Evolutionary conservation across 2,888 invertebrate species (phyloP).

Genomic region (Platynereis dumerilii): DNA sequence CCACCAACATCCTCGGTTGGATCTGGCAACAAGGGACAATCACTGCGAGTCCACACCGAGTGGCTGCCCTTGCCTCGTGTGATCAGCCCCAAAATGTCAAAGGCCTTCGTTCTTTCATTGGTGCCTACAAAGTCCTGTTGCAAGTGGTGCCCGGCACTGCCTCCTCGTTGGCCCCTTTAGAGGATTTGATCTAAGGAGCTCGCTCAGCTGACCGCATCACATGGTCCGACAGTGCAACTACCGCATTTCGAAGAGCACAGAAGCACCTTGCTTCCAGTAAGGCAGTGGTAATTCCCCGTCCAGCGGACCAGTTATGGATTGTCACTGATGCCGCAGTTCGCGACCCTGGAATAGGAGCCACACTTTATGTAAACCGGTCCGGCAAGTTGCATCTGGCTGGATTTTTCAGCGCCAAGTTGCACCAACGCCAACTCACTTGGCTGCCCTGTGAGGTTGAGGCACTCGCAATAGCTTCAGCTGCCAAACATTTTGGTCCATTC

Average conservation of each 20-base stretch:
- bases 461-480: neutral
- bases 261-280: neutral
- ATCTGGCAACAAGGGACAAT: slow-evolving; percentile 35
- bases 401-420: neutral
- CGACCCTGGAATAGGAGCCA: slow-evolving; percentile 10
- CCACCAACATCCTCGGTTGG: slow-evolving; percentile 36
- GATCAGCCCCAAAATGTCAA: slow-evolving; percentile 31
- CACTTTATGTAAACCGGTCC: neutral
- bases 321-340: slow-evolving; percentile 23
- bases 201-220: neutral
- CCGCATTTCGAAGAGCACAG: neutral
- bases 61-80: slow-evolving; percentile 31
- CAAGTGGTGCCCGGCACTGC: neutral
- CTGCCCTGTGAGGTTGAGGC: neutral
- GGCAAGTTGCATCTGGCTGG: neutral
- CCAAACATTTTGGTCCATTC: neutral
- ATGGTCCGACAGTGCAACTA: neutral
- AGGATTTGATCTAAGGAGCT: neutral
- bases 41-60: slow-evolving; percentile 34
- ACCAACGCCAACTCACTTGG: neutral
- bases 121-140: neutral
- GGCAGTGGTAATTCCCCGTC: slow-evolving; percentile 4
- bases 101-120: slow-evolving; percentile 20
- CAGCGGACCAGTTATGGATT: slow-evolving; percentile 27
- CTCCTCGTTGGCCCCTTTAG: neutral